Base-by-base conservation (phyloP, 1,140 invertebrate species). In the Danaus plexippus region DNA sequence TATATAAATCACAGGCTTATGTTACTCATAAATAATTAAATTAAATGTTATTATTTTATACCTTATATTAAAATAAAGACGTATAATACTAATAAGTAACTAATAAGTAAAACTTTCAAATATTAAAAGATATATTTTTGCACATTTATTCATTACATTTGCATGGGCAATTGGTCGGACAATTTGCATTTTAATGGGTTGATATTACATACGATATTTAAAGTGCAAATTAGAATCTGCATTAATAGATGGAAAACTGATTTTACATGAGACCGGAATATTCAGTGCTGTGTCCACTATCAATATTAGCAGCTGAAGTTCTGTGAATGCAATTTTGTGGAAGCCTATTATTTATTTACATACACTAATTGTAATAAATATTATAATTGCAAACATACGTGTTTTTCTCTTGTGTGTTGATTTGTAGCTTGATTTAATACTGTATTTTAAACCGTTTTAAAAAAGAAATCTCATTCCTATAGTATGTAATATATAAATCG, bases 121-220 rank as follows among this genome's bases (percentile, higher is more conserved):
- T 32, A 43, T n/a, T 1, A 12, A 8, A 13, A 5, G 52, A 45
- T 12, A 46, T 12, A 53, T 11, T 53, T 53, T 53, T 53, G 48
- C 18, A 9, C 41, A 53, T 53, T 52, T 53, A 53, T 61, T 57
- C 59, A 56, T 57, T 61, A 53, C 45, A 18, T 43, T 18, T 42
- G 55, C 32, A 54, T 54, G 52, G 48, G 47, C 52, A 58, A 63
- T 63, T 58, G 61, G 61, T 63, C 22, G 32, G 52, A 13, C 60
- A 52, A 67, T 64, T 64, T 59, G 62, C 56, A 67, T 67, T 67
- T 67, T 64, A 67, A 67, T 64, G 57, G 47, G 43, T 47, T 43
- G 47, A 50, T 58, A 63, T 58, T 63, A 60, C 57, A 60, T 57
- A 46, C 40, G 62, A 60, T 54, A 64, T 64, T 64, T 59, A 64